Percentiles rank a stretch among this genome's conserved stretches.
Evolutionary conservation across 2,797 vertebrate genomes (phyloP).

Genomic region (Etheostoma nigrum): DNA sequence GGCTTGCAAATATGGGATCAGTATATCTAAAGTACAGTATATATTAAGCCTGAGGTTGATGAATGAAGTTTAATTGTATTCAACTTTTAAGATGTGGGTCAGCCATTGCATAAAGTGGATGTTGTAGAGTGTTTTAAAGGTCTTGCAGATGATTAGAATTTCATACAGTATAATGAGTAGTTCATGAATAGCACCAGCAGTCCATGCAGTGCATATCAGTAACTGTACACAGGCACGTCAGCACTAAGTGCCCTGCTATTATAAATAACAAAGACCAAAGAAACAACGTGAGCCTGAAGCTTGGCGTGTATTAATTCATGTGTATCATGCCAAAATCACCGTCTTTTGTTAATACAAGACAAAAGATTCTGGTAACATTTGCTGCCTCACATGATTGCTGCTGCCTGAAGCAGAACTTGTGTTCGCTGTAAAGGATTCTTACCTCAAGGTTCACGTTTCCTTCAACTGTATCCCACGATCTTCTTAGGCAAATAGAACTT

Average conservation of each 20-base stretch:
- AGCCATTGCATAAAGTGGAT: neutral
- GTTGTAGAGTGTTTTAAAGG: slow-evolving; percentile 25
- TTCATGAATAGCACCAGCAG: slow-evolving; percentile 14
- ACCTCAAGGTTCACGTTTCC: neutral
- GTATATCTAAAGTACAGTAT: slow-evolving; percentile 20
- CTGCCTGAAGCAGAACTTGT: neutral
- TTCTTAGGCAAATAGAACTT: neutral
- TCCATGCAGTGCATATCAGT: neutral
- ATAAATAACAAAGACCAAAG: neutral
- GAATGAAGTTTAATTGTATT: slow-evolving; percentile 18
- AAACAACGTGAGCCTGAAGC: neutral
- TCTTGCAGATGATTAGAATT: slow-evolving; percentile 47
- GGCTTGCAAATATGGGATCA: slow-evolving; percentile 6
- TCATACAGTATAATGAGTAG: slow-evolving; percentile 39
- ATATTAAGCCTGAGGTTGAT: slow-evolving; percentile 25
- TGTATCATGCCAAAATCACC: neutral
- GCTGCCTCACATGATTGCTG: neutral
- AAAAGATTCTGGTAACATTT: neutral
- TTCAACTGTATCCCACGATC: neutral
- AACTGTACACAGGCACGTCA: neutral
- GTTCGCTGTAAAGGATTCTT: neutral
- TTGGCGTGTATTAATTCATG: neutral
- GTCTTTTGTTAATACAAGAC: neutral
- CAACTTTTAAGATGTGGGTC: slow-evolving; percentile 15
- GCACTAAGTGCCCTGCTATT: neutral